A percentile compares a stretch with the other conserved stretches of the same genome.
phyloP scores from a whole-genome alignment of 2,888 invertebrate species.

The Celastrina argiolus region DNA sequence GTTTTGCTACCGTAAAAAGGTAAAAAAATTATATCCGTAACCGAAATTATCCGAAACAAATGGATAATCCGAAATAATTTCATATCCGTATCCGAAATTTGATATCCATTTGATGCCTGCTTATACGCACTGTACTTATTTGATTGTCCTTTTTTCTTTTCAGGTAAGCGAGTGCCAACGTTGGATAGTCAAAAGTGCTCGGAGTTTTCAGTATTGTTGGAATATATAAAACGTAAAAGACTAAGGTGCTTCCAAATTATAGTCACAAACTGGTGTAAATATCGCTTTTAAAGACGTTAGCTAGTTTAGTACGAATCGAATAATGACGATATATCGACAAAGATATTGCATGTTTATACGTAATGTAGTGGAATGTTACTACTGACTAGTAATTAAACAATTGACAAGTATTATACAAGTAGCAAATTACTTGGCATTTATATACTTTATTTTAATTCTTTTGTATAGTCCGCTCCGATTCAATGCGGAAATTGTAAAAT shows the following conservation, averaged over 20 bases:
- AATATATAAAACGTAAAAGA: neutral
- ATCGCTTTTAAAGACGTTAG: neutral
- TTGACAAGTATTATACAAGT: neutral
- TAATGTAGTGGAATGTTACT: neutral
- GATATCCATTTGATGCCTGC: neutral
- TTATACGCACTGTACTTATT: neutral
- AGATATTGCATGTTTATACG: neutral
- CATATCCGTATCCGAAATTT: too few relatives aligned
- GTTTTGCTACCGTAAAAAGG: too few relatives aligned
- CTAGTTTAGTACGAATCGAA: neutral
- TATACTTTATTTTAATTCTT: too few relatives aligned
- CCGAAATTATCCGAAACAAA: too few relatives aligned
- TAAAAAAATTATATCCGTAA: too few relatives aligned
- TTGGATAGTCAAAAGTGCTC: neutral
- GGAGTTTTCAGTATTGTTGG: constrained; percentile 11
- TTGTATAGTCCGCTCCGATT: too few relatives aligned
- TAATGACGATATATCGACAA: neutral
- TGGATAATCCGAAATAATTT: too few relatives aligned
- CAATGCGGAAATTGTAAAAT: too few relatives aligned
- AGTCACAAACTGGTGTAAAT: constrained; percentile 17
- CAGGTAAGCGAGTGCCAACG: constrained; percentile 20
- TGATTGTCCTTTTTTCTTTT: constrained; percentile 18
- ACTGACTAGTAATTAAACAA: neutral
- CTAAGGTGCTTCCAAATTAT: constrained; percentile 15
- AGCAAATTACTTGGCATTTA: too few relatives aligned